phyloP scores from a whole-genome alignment of 1,140 invertebrate genomes.

The Solenopsis fugax region DNA sequence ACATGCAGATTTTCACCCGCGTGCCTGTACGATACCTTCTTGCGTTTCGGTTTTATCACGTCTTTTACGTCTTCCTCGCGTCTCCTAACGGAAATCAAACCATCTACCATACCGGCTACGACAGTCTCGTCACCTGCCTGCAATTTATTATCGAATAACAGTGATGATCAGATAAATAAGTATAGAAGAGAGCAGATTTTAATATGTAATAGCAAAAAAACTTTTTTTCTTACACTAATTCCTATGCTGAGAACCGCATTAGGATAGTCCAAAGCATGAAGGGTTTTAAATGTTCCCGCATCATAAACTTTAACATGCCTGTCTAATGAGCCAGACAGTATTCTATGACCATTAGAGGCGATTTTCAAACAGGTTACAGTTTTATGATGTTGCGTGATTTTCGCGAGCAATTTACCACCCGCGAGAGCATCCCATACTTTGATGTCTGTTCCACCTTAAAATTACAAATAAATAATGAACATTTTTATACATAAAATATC shows the following conservation, averaged over 20 bases:
- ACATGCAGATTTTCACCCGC: constrained; percentile 86
- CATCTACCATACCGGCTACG: constrained; percentile 97
- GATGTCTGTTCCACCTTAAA: constrained; percentile 94
- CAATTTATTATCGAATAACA: constrained; percentile 81
- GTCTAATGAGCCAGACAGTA: constrained; percentile 97
- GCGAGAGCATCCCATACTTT: constrained; percentile 97
- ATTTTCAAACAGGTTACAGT: constrained; percentile 95
- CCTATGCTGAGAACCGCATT: constrained; percentile 96
- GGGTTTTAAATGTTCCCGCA: constrained; percentile 93
- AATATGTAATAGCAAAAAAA: background rate
- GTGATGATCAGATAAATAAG: constrained; percentile 14
- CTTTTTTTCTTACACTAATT: constrained; percentile 88
- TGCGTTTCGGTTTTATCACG: constrained; percentile 83
- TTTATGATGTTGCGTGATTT: constrained; percentile 96
- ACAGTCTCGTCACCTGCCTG: constrained; percentile 94
- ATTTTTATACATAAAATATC: constrained; percentile 1
- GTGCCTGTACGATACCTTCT: constrained; percentile 87
- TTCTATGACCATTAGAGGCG: constrained; percentile 92
- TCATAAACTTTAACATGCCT: constrained; percentile 98
- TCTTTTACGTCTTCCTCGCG: constrained; percentile 88
- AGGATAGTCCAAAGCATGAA: constrained; percentile 96
- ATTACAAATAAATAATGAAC: constrained; percentile 10
- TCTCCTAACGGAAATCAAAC: constrained; percentile 94
- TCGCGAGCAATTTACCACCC: constrained; percentile 93
- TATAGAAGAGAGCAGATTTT: constrained; percentile 2